phyloP scores from a whole-genome alignment of 1,140 invertebrate genomes.

The Drosophila auraria region DNA sequence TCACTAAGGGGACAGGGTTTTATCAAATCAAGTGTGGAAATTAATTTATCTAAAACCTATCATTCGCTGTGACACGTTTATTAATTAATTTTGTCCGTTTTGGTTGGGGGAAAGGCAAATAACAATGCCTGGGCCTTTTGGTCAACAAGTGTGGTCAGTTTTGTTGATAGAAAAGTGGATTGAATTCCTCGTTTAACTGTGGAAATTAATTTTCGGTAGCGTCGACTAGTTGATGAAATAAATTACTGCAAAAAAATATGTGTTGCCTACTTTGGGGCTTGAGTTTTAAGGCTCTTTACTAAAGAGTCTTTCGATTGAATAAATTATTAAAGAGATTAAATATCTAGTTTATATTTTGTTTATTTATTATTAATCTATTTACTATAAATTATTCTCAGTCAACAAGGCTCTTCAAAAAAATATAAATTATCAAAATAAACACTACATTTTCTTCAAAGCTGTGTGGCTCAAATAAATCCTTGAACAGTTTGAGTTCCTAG shows the following conservation, averaged over 20 bases:
- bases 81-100: slow-evolving; percentile 27
- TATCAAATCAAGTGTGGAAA: slow-evolving; percentile 42
- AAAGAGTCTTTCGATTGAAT: no score
- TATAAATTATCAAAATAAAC: no score
- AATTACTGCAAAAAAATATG: neutral
- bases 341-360: neutral
- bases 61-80: slow-evolving; percentile 33
- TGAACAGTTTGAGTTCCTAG: no score
- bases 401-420: no score
- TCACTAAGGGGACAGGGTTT: neutral
- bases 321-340: neutral
- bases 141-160: slow-evolving; percentile 11
- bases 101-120: neutral
- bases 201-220: neutral
- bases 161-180: neutral
- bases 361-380: no score
- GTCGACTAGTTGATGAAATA: neutral
- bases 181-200: neutral
- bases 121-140: neutral
- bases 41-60: slow-evolving; percentile 54
- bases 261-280: slow-evolving; percentile 4
- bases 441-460: neutral
- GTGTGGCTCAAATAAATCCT: neutral
- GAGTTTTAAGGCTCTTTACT: neutral
- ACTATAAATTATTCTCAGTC: neutral